Evolutionary conservation across 1,140 invertebrate species (phyloP).

Genomic region (Planococcus citri): DNA sequence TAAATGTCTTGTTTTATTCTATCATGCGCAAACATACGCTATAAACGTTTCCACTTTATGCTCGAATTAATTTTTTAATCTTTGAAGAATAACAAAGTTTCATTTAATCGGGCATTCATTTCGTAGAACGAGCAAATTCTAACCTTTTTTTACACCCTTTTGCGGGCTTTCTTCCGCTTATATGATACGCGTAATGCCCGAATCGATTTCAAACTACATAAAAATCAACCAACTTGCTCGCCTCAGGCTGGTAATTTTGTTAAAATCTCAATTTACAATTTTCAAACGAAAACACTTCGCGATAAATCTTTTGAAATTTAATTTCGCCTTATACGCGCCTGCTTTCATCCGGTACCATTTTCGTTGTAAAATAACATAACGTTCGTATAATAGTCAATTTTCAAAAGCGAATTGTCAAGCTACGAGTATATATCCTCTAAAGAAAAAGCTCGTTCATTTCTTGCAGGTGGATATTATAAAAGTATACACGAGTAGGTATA

Average conservation of each 20-base stretch:
- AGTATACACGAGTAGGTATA: too few species aligned
- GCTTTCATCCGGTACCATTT: too few species aligned
- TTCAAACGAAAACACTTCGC: not conserved
- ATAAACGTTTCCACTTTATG: not conserved
- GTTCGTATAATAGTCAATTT: too few species aligned
- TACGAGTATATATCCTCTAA: too few species aligned
- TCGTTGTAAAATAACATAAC: too few species aligned
- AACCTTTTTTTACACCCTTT: not conserved
- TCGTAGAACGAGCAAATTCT: not conserved
- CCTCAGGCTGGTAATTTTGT: not conserved
- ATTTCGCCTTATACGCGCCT: not conserved
- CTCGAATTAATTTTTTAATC: slow-evolving; percentile 8
- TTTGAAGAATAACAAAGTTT: not conserved
- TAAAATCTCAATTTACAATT: not conserved
- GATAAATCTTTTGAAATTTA: not conserved
- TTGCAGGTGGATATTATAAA: too few species aligned
- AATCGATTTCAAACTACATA: not conserved
- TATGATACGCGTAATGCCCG: not conserved
- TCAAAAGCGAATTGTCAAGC: too few species aligned
- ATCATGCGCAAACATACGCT: not conserved
- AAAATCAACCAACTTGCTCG: not conserved
- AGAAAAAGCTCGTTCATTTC: too few species aligned
- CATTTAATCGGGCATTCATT: not conserved
- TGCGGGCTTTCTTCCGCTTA: not conserved
- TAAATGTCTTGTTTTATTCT: not conserved